These are phyloP conservation scores for Athene noctua DNA, from an alignment of 2,113 vertebrate species.

Conservation along the genomic window DNA sequence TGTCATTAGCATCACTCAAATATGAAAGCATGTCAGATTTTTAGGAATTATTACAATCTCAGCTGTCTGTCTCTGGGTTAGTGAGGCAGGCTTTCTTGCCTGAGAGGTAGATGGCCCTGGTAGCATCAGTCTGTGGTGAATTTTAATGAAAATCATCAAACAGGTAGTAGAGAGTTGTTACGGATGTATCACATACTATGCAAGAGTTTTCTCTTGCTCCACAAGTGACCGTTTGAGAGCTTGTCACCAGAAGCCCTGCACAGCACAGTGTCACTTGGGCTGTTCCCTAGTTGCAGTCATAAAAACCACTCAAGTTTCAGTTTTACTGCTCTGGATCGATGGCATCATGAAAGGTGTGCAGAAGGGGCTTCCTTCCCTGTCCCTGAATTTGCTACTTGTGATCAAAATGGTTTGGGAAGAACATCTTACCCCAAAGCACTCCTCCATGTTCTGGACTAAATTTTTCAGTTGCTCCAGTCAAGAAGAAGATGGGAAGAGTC, in stretches of 20 bases:
- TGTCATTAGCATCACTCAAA: background rate
- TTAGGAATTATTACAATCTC: background rate
- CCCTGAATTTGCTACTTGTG: background rate
- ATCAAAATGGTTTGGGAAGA: background rate
- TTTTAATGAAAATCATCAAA: background rate
- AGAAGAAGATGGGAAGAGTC: background rate
- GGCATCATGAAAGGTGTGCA: background rate
- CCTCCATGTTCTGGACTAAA: background rate
- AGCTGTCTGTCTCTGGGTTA: background rate
- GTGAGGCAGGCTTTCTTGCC: slow-evolving; percentile 6
- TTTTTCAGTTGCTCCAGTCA: background rate
- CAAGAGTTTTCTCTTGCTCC: background rate
- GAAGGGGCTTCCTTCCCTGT: background rate
- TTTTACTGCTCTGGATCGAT: background rate
- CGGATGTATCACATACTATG: background rate
- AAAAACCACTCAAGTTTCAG: background rate
- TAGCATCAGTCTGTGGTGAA: background rate
- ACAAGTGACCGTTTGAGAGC: background rate
- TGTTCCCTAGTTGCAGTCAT: background rate
- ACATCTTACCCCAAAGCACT: background rate
- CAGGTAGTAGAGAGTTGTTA: background rate
- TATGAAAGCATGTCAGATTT: background rate
- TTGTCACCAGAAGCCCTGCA: background rate
- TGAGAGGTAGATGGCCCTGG: slow-evolving; percentile 41
- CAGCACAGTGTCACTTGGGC: background rate